Conservation (phyloP, 2,888 invertebrate species). For the Agriopis marginaria region DNA sequence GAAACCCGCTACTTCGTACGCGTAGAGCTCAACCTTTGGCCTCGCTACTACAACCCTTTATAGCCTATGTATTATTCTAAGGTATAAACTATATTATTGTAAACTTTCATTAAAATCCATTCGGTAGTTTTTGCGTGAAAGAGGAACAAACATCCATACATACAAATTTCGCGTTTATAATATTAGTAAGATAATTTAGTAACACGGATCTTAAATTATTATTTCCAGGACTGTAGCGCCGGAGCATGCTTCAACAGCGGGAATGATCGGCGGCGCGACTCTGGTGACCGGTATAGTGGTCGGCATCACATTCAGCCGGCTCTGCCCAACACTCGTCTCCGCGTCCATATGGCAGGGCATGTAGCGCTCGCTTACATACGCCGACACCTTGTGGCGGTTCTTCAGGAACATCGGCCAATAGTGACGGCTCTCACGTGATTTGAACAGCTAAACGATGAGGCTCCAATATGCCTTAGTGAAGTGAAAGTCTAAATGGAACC, state of each 20-base stretch:
- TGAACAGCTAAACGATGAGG: background rate
- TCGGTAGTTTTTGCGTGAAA: no score
- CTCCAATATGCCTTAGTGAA: conserved; percentile 4
- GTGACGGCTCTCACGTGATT: conserved; percentile 18
- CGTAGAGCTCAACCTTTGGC: no score
- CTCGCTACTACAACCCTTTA: no score
- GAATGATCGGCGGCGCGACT: conserved; percentile 98
- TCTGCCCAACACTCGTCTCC: conserved; percentile 88
- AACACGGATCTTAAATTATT: background rate
- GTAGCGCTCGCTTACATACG: conserved; percentile 66
- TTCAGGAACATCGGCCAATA: conserved; percentile 50
- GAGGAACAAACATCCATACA: no score
- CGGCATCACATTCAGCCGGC: conserved; percentile 92
- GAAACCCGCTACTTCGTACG: no score
- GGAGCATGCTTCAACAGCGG: conserved; percentile 93
- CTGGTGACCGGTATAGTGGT: conserved; percentile 95
- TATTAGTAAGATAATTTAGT: no score
- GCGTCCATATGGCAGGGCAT: conserved; percentile 56
- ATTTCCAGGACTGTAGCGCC: conserved; percentile 91
- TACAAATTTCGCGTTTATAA: no score
- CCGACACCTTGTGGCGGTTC: conserved; percentile 63
- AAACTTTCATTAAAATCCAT: no score
- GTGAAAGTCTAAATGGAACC: background rate
- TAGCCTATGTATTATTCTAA: no score
- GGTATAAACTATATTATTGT: no score